Base-by-base conservation (phyloP, 2,888 invertebrate species). In the Drosophila lacicola region DNA sequence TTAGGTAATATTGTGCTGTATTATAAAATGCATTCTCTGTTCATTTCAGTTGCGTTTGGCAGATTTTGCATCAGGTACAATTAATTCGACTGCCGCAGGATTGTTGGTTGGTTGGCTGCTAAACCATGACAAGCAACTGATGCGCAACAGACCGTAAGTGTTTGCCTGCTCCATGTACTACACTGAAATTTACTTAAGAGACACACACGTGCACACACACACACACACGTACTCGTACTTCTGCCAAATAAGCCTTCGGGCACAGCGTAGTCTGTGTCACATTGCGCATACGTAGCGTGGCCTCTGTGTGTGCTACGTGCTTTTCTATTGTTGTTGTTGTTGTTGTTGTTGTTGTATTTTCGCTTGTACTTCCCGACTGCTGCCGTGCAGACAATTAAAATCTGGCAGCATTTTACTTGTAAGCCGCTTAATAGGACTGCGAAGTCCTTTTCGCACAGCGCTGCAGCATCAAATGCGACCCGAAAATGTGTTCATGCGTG, bases 341-440 rank as follows among this genome's bases (percentile, higher is more conserved):
- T 58, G 74, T 41, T 19, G 33, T 17, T 70, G 25, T 34, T 58
- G 58, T 39, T 58, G 74, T 46, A 46, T 39, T 70, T 69, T 45
- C 21, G 54, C 39, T 54, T 44, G 41, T 47, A 46, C 51, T 45
- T 29, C 58, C 57, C 66, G 66, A 45, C 62, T 72, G 73, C 58
- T 62, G 47, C 51, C 60, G 60, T 66, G 82, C 78, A 90, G 87
- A 90, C 91, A 91, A 91, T 91, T 90, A 91, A 90, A 91, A 91
- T 89, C 91, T 90, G 91, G 90, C 90, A 90, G 90, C 89, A 89
- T 90, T 90, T 91, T 90, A 69, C 75, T 66, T 80, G 82, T 81
- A 91, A 91, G 90, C 91, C 90, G 91, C 90, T 91, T 91, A 91
- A 91, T 90, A 91, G 90, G 84, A 78, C 70, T 57, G 70, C 63